A percentile compares a stretch with the other conserved stretches of the same genome.
These are phyloP conservation scores for Stegana nigrithorax DNA, from an alignment of 2,888 invertebrate species.

Conservation along the genomic window DNA sequence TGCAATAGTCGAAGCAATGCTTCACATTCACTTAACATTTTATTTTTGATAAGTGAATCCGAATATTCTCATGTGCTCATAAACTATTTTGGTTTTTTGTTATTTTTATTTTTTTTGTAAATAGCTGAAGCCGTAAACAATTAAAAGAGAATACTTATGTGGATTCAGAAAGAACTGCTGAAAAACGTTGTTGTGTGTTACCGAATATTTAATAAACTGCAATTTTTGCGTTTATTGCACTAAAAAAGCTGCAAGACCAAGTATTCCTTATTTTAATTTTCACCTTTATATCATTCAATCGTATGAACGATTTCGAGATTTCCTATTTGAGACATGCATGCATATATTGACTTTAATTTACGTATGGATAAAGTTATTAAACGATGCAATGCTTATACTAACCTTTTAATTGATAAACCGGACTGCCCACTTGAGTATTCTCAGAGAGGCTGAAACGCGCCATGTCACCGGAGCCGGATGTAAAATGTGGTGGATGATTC, in stretches of 20 bases:
- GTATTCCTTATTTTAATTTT: background rate
- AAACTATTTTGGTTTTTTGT: background rate
- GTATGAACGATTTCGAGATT: too few species aligned
- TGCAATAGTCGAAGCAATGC: background rate
- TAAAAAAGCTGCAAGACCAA: too few species aligned
- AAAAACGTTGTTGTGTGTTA: too few species aligned
- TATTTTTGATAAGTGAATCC: background rate
- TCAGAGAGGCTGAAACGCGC: constrained; percentile 79
- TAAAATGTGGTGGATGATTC: constrained; percentile 81
- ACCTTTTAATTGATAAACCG: constrained; percentile 82
- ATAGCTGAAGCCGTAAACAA: background rate
- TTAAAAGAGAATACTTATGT: background rate
- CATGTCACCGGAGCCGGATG: constrained; percentile 82
- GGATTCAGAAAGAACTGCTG: too few species aligned
- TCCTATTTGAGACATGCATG: too few species aligned
- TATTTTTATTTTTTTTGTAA: background rate
- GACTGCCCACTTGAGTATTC: constrained; percentile 80
- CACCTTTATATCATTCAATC: too few species aligned
- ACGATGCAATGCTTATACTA: too few species aligned
- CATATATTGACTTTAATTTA: too few species aligned
- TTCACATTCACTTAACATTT: background rate
- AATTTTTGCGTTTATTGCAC: background rate
- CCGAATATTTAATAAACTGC: too few species aligned
- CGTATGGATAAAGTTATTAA: too few species aligned
- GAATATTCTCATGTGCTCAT: background rate